Evolutionary conservation across 2,113 vertebrate genomes (phyloP).

Genomic region (Datnioides undecimradiatus): DNA sequence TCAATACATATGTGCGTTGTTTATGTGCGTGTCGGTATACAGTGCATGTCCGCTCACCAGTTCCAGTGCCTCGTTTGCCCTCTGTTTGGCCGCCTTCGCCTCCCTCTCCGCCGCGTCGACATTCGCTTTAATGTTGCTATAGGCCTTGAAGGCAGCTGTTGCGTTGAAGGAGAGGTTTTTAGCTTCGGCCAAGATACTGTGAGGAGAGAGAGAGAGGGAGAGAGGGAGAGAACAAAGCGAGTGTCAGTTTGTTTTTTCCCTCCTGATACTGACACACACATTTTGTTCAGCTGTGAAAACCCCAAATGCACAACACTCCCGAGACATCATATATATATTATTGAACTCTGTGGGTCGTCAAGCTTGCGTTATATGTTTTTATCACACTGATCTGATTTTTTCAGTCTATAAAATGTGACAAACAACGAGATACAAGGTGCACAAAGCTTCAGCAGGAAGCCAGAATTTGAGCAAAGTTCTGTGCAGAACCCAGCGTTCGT

Average conservation of each 20-base stretch:
- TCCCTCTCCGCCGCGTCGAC: slow-evolving; percentile 92
- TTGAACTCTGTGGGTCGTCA: too few species aligned
- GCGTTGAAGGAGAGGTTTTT: slow-evolving; percentile 98
- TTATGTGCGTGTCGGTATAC: background rate
- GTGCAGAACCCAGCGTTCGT: too few species aligned
- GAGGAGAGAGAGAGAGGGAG: background rate
- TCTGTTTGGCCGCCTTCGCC: slow-evolving; percentile 89
- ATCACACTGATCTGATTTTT: background rate
- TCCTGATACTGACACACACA: background rate
- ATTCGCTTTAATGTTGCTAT: slow-evolving; percentile 94
- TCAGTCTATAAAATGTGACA: background rate
- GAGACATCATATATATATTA: background rate
- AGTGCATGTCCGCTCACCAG: slow-evolving; percentile 89
- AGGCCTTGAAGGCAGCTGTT: slow-evolving; percentile 96
- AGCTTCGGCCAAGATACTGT: slow-evolving; percentile 94
- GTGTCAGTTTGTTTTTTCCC: background rate
- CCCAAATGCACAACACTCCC: background rate
- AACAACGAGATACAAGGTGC: too few species aligned
- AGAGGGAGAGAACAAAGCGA: background rate
- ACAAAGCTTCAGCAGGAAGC: too few species aligned
- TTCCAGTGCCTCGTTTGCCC: slow-evolving; percentile 88
- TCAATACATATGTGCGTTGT: background rate
- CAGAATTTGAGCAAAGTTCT: too few species aligned
- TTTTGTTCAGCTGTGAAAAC: background rate
- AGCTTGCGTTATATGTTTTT: background rate